Conservation (phyloP, 2,113 vertebrate genomes). For the Perccottus glenii region DNA sequence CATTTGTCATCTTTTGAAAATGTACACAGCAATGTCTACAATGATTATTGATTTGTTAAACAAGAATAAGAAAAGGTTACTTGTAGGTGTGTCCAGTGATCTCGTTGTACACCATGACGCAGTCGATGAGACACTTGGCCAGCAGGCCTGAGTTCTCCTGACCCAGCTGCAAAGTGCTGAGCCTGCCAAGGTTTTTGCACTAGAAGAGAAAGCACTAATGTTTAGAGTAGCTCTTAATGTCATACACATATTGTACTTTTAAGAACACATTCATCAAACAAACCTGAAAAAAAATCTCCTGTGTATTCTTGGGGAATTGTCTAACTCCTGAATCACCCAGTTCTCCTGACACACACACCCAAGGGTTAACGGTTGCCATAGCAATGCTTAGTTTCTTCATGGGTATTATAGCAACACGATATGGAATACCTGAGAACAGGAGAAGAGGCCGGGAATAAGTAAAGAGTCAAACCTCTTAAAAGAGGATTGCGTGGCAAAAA, state of each 20-base stretch:
- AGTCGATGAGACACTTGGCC: slow-evolving; percentile 98
- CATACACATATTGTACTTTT: not conserved
- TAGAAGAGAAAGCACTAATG: slow-evolving; percentile 61
- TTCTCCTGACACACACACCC: slow-evolving; percentile 97
- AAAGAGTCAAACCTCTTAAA: not conserved
- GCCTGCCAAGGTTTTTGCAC: slow-evolving; percentile 96
- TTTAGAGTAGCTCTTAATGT: not conserved
- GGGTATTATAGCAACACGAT: slow-evolving; percentile 92
- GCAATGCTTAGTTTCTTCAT: slow-evolving; percentile 97
- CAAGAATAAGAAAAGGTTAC: slow-evolving; percentile 69
- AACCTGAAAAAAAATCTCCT: slow-evolving; percentile 97
- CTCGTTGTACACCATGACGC: slow-evolving; percentile 97
- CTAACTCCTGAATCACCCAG: slow-evolving; percentile 92
- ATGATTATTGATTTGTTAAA: too few relatives aligned
- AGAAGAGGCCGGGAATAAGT: slow-evolving; percentile 7
- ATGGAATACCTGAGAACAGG: slow-evolving; percentile 87
- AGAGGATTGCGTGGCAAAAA: too few relatives aligned
- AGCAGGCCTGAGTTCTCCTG: slow-evolving; percentile 96
- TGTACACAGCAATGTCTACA: too few relatives aligned
- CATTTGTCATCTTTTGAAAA: too few relatives aligned
- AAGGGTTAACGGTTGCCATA: slow-evolving; percentile 94
- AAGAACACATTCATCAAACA: slow-evolving; percentile 43
- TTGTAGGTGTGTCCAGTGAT: slow-evolving; percentile 96
- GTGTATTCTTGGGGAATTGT: slow-evolving; percentile 93
- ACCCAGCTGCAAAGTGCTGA: slow-evolving; percentile 95